Percentiles rank a stretch among this genome's conserved stretches.
Evolutionary conservation across 1,140 invertebrate genomes (phyloP).

Genomic region (Drosophila nasuta): DNA sequence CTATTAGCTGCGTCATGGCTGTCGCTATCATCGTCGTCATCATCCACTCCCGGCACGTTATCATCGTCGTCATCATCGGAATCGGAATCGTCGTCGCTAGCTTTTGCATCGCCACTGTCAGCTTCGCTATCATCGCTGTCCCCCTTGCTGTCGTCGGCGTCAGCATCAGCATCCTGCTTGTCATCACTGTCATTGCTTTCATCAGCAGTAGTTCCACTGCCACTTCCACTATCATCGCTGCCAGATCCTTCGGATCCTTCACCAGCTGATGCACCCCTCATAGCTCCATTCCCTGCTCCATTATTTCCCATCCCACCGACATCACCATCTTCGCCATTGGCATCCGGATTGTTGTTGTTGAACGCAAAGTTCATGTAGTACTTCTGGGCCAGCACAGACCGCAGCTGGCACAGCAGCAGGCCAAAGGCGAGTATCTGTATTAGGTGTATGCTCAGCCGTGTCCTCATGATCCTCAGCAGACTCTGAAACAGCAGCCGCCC

Average conservation of each 20-base stretch:
- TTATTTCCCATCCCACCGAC: background rate
- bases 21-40: conserved; percentile 66
- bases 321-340: conserved; percentile 6
- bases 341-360: conserved; percentile 69
- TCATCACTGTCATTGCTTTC: background rate
- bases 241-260: background rate
- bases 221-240: background rate
- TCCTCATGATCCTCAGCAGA: conserved; percentile 48
- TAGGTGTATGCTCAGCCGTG: conserved; percentile 60
- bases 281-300: too few relatives aligned
- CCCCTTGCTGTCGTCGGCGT: background rate
- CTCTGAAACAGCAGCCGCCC: conserved; percentile 54
- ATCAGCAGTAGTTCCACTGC: background rate
- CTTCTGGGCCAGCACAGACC: conserved; percentile 56
- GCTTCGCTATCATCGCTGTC: background rate
- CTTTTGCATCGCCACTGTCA: background rate
- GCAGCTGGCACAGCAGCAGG: conserved; percentile 47
- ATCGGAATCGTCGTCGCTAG: background rate
- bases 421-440: conserved; percentile 50
- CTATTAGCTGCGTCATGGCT: conserved; percentile 45
- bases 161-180: background rate
- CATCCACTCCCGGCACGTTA: background rate
- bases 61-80: background rate
- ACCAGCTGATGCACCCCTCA: too few relatives aligned
- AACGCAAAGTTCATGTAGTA: conserved; percentile 78